Conservation (phyloP, 2,797 vertebrate species). For the Australoheros facetus region DNA sequence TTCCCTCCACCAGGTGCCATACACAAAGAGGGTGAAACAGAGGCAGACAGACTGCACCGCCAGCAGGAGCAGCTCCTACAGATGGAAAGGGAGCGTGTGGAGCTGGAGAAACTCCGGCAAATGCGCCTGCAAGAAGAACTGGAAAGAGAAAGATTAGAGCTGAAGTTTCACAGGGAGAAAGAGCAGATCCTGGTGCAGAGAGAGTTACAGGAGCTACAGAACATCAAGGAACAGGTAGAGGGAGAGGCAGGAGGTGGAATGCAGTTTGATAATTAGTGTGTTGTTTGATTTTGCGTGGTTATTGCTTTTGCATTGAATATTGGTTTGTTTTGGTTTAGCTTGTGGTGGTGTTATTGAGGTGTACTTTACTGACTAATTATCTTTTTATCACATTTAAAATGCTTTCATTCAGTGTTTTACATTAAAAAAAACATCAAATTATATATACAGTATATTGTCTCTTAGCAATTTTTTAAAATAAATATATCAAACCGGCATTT, state of each 20-base stretch:
- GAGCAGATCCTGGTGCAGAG: slow-evolving; percentile 96
- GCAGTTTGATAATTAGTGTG: slow-evolving; percentile 21
- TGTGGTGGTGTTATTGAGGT: slow-evolving; percentile 40
- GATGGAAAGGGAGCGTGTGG: slow-evolving; percentile 93
- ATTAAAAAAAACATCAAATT: slow-evolving; percentile 7
- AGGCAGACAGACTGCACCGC: slow-evolving; percentile 91
- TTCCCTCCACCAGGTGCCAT: slow-evolving; percentile 75
- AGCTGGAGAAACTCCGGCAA: slow-evolving; percentile 95
- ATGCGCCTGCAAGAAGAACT: slow-evolving; percentile 94
- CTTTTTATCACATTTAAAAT: slow-evolving; percentile 13
- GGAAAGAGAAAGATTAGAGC: slow-evolving; percentile 90
- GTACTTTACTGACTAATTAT: slow-evolving; percentile 2
- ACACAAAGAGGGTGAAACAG: slow-evolving; percentile 86
- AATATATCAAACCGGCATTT: not conserved
- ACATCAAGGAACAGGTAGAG: slow-evolving; percentile 93
- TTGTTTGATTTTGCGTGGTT: slow-evolving; percentile 37
- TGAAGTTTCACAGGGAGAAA: slow-evolving; percentile 94
- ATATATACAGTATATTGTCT: slow-evolving; percentile 3
- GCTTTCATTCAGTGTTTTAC: not conserved
- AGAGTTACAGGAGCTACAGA: slow-evolving; percentile 96
- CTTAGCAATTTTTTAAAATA: not conserved
- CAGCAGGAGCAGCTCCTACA: slow-evolving; percentile 96
- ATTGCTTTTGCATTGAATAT: slow-evolving; percentile 20
- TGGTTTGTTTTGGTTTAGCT: slow-evolving; percentile 19
- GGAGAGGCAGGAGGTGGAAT: slow-evolving; percentile 30